phyloP scores from a whole-genome alignment of 2,888 invertebrate species.

The Gonocerus acuteangulatus region DNA sequence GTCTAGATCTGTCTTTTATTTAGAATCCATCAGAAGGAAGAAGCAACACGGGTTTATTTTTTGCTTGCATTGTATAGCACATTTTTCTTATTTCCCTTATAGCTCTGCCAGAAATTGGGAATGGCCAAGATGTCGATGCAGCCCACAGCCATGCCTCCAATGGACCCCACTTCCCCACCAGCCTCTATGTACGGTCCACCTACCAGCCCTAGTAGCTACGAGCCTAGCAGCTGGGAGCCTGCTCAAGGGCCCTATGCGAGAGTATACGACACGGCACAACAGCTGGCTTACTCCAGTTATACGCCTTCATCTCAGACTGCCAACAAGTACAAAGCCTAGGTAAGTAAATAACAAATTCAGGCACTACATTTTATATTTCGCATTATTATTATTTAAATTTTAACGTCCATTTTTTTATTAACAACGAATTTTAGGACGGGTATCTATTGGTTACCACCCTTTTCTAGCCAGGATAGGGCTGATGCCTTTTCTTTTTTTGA shows the following conservation, averaged over 20 bases:
- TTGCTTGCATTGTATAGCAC: too few relatives aligned
- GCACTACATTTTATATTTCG: too few relatives aligned
- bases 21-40: too few relatives aligned
- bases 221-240: constrained; percentile 37
- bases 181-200: constrained; percentile 52
- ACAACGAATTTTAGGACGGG: too few relatives aligned
- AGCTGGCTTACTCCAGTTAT: constrained; percentile 41
- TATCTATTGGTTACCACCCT: too few relatives aligned
- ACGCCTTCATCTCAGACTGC: constrained; percentile 38
- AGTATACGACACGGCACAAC: constrained; percentile 51
- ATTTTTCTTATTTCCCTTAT: too few relatives aligned
- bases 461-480: too few relatives aligned
- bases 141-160: constrained; percentile 45
- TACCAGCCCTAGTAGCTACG: constrained; percentile 32
- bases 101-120: constrained; percentile 35
- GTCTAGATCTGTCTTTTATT: too few relatives aligned
- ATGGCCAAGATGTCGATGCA: constrained; percentile 48
- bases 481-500: too few relatives aligned
- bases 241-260: constrained; percentile 67
- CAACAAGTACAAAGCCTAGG: constrained; percentile 16
- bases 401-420: too few relatives aligned
- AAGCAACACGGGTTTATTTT: too few relatives aligned
- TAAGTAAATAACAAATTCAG: not conserved
- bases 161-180: constrained; percentile 47
- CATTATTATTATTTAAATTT: too few relatives aligned